phyloP scores from a whole-genome alignment of 2,888 invertebrate genomes.

The Eurytoma adleriae region DNA sequence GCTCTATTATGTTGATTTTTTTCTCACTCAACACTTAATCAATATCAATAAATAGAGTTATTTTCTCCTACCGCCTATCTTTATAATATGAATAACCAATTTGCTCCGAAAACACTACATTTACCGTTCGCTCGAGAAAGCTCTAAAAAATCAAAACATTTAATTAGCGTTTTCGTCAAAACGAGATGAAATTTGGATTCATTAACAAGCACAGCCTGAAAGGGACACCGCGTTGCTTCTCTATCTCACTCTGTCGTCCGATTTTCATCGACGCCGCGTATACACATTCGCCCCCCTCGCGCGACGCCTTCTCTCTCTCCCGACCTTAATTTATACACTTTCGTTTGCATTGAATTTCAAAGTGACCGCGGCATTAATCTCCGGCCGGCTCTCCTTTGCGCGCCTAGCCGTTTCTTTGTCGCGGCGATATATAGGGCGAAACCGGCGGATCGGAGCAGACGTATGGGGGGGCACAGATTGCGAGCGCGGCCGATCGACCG shows the following conservation, averaged over 20 bases:
- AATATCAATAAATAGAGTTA: no score
- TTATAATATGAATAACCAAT: no score
- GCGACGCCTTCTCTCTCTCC: neutral
- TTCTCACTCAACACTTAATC: no score
- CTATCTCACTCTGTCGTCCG: neutral
- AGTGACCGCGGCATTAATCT: constrained; percentile 53
- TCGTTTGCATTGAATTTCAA: constrained; percentile 55
- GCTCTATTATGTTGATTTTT: no score
- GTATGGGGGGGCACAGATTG: constrained; percentile 40
- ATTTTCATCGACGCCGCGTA: constrained; percentile 14
- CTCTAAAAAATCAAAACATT: no score
- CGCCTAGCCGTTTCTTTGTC: constrained; percentile 40
- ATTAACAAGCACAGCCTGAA: neutral
- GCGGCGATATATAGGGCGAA: constrained; percentile 32
- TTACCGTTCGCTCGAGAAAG: no score
- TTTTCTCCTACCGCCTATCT: no score
- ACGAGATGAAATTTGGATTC: neutral
- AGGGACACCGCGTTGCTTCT: neutral
- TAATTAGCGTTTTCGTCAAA: no score
- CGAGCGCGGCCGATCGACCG: constrained; percentile 18
- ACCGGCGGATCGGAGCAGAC: constrained; percentile 11
- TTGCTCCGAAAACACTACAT: no score
- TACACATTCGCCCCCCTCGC: neutral
- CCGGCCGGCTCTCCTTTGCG: neutral
- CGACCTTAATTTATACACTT: constrained; percentile 48